Percentiles rank a stretch among this genome's conserved stretches.
Evolutionary conservation across 2,888 invertebrate species (phyloP).

Genomic region (Chymomyza fuscimana): DNA sequence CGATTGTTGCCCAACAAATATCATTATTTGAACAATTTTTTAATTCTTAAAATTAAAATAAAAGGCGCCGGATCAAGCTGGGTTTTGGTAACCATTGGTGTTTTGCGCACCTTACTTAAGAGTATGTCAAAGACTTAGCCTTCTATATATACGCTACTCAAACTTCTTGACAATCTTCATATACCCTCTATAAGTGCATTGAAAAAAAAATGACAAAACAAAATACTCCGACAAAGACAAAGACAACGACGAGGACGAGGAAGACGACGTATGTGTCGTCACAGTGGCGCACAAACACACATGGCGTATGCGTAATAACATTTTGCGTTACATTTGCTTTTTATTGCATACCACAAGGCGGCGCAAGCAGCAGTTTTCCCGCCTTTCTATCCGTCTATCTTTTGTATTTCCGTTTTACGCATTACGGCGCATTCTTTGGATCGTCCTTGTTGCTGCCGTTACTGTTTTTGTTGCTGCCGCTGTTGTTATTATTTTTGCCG

Average conservation of each 20-base stretch:
- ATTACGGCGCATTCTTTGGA: constrained; percentile 31
- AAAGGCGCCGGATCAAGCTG: too few relatives aligned
- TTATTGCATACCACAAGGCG: constrained; percentile 73
- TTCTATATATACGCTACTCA: background rate
- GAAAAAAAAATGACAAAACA: background rate
- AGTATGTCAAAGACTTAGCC: too few relatives aligned
- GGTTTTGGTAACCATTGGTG: too few relatives aligned
- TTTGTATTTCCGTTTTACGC: constrained; percentile 37
- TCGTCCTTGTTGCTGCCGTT: background rate
- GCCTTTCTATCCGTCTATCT: constrained; percentile 21
- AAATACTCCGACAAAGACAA: constrained; percentile 7
- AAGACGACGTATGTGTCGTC: background rate
- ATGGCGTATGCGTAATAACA: constrained; percentile 70
- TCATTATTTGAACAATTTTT: too few relatives aligned
- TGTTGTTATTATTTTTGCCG: constrained; percentile 23
- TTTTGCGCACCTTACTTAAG: too few relatives aligned
- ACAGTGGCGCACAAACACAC: constrained; percentile 34
- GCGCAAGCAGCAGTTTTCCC: constrained; percentile 21
- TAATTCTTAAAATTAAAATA: too few relatives aligned
- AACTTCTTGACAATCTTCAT: background rate
- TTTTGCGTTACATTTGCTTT: constrained; percentile 73
- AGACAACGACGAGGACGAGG: background rate
- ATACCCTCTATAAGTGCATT: background rate
- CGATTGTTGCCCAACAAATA: too few relatives aligned
- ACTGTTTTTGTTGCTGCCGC: constrained; percentile 32